phyloP scores from a whole-genome alignment of 2,797 vertebrate genomes.

The Enteromius thamalakanensis region DNA sequence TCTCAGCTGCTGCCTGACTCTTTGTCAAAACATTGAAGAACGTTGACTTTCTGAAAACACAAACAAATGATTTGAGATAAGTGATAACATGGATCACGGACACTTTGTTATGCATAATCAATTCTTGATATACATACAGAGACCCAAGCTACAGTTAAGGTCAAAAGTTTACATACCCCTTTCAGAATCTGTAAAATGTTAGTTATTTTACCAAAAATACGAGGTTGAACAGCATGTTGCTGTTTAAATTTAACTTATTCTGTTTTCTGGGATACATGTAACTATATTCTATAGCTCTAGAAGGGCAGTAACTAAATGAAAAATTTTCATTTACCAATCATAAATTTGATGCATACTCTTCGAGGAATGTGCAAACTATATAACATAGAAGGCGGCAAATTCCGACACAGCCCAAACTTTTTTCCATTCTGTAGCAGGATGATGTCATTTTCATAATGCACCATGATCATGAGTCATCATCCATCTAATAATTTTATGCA shows the following conservation, averaged over 20 bases:
- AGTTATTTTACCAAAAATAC: no score
- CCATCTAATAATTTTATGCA: neutral
- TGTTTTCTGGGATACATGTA: no score
- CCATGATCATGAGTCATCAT: neutral
- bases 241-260: no score
- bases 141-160: neutral
- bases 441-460: constrained; percentile 10
- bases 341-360: neutral
- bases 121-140: neutral
- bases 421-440: neutral
- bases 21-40: constrained; percentile 99
- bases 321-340: neutral
- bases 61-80: neutral
- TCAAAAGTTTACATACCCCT: no score
- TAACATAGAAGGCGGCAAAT: neutral
- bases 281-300: no score
- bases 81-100: neutral
- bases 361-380: neutral
- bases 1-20: constrained; percentile 94
- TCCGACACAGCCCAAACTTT: neutral
- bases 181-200: no score
- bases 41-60: constrained; percentile 88
- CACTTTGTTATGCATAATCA: neutral
- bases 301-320: no score
- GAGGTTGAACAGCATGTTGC: no score